Percentiles rank a stretch among this genome's conserved stretches.
Conservation (phyloP, 2,888 invertebrate species). For the Cynaeus angustus region DNA sequence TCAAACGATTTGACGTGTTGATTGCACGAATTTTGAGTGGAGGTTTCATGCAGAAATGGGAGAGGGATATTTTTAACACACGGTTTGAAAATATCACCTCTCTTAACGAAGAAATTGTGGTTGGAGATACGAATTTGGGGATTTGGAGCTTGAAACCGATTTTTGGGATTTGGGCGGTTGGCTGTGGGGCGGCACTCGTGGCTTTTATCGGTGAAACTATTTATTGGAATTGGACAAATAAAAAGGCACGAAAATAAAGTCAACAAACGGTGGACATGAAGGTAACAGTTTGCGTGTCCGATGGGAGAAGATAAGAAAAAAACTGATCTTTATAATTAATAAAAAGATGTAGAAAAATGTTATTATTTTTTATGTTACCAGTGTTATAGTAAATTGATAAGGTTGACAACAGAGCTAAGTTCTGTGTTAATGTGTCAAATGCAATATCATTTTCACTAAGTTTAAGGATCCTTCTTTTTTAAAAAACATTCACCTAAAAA, state of each 20-base stretch:
- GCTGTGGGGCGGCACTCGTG: neutral
- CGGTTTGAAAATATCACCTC: constrained; percentile 7
- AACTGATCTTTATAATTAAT: too few relatives aligned
- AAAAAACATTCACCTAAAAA: too few relatives aligned
- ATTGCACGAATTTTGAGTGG: constrained; percentile 45
- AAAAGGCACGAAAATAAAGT: neutral
- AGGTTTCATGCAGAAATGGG: constrained; percentile 17
- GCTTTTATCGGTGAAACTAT: neutral
- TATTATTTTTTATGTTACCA: too few relatives aligned
- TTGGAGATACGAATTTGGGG: neutral
- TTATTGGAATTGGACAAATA: neutral
- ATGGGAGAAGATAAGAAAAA: too few relatives aligned
- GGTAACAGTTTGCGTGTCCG: too few relatives aligned
- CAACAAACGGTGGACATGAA: neutral
- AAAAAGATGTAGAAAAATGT: too few relatives aligned
- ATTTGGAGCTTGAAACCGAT: neutral
- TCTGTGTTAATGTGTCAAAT: too few relatives aligned
- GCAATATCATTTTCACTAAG: too few relatives aligned
- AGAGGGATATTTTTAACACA: constrained; percentile 6
- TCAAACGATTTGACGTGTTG: constrained; percentile 55
- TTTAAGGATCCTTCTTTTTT: too few relatives aligned
- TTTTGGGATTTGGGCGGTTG: neutral
- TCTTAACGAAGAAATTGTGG: neutral
- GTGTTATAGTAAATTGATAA: too few relatives aligned
- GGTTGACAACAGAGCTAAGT: too few relatives aligned